Base-by-base conservation (phyloP, 2,113 vertebrate species). In the Pipra filicauda region DNA sequence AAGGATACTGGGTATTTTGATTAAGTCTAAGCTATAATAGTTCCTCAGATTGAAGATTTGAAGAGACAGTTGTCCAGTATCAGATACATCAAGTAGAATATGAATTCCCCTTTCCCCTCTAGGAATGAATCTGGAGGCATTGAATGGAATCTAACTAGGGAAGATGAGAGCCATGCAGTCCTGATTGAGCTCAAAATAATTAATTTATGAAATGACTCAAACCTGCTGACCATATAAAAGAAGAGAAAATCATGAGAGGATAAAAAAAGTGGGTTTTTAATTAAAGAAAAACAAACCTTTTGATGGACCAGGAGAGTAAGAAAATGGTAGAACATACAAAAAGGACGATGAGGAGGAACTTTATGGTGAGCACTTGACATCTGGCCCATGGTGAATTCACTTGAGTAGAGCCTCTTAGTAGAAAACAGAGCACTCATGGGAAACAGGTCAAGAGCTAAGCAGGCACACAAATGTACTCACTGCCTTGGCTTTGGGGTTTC, bases 251-350 rank as follows among this genome's bases (percentile, higher is more conserved):
- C 12, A 39, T 22, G n/a, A 72, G 5, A 1, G 3, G 11, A 21
- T 70, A 8, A 58, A 46, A 23, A n/a, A 8, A 9, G 2, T 15
- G 13, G 3, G 3, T 4, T 69, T 65, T 31, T 1, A 9, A 3
- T 12, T 22, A 16, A 37, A 35, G 26, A 59, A 30, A 54, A 31
- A 20, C 11, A 51, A 58, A 37, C 16, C 14, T 24, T 58, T 61
- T 61, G 27, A 61, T 61, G 35, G 59, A 61, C 35, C 35, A 28
- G 59, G 16, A 61, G 35, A 5, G 16, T 61, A 26, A 27, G 35
- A 61, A 61, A 61, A 39, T 27, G 16, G 24, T 28, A 27, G 35
- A 39, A 61, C 15, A 49, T 18, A 35, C n/a, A 22, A 72, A 35
- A 64, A 91, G 10, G 7, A 81, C 12, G 9, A 49, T 18, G 24